Percentiles rank a stretch among this genome's conserved stretches.
These are phyloP conservation scores for Cinclus cinclus DNA, from an alignment of 2,113 vertebrate species.

Conservation along the genomic window DNA sequence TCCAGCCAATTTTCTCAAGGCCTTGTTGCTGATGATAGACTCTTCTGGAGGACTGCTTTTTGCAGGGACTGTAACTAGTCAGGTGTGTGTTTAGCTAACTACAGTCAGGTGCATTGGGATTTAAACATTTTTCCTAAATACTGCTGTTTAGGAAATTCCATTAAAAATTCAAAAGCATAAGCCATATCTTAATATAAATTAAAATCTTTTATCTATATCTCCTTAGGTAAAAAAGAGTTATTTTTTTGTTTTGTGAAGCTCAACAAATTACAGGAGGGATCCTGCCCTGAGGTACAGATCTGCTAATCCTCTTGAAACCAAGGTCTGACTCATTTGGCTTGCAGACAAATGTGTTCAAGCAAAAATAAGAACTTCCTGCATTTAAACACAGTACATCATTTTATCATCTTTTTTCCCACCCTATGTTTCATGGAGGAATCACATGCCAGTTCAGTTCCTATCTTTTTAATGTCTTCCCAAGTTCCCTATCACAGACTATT, in stretches of 20 bases:
- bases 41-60: neutral
- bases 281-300: slow-evolving; percentile 1
- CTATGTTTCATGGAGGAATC: neutral
- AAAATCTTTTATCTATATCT: neutral
- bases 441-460: neutral
- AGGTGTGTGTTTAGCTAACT: neutral
- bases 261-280: slow-evolving; percentile 9
- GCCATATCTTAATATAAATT: neutral
- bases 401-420: neutral
- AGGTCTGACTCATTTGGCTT: slow-evolving; percentile 15
- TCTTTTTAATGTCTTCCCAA: neutral
- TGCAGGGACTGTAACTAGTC: neutral
- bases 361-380: slow-evolving; percentile 5
- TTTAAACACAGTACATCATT: neutral
- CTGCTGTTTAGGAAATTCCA: neutral
- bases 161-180: slow-evolving; percentile 1
- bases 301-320: neutral
- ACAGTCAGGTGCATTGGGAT: neutral
- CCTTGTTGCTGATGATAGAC: neutral
- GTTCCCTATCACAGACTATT: fast-evolving
- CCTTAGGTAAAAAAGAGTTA: neutral
- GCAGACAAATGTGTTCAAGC: neutral
- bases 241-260: neutral
- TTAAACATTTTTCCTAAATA: neutral
- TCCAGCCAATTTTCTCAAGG: neutral